Conservation (phyloP, 2,888 invertebrate species). For the Dorcus parallelipipedus region DNA sequence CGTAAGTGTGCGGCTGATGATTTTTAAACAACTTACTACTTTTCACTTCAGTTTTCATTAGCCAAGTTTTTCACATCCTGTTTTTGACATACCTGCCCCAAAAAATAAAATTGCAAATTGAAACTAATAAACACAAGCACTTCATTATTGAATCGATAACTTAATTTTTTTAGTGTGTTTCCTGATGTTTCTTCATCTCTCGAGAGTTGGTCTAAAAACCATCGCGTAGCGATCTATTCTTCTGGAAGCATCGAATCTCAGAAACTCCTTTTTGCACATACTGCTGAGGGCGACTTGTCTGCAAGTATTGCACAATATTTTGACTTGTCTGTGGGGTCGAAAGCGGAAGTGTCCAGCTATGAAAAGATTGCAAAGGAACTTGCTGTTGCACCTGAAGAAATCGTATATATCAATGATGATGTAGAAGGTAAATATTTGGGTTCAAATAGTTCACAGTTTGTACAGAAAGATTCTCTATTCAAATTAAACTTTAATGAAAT, state of each 20-base stretch:
- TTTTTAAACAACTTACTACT: too few relatives aligned
- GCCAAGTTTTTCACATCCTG: too few relatives aligned
- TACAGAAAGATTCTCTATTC: too few relatives aligned
- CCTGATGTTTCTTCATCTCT: slow-evolving; percentile 78
- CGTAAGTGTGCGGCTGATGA: slow-evolving; percentile 63
- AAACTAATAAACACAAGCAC: too few relatives aligned
- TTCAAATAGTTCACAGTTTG: too few relatives aligned
- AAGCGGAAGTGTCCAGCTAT: slow-evolving; percentile 77
- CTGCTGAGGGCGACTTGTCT: slow-evolving; percentile 73
- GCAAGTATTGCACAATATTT: slow-evolving; percentile 74
- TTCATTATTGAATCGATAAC: too few relatives aligned
- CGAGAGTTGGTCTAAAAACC: slow-evolving; percentile 65
- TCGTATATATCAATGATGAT: slow-evolving; percentile 86
- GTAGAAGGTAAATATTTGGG: slow-evolving; percentile 60
- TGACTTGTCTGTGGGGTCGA: slow-evolving; percentile 81
- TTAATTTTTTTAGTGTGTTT: slow-evolving; percentile 67
- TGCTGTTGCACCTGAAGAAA: slow-evolving; percentile 59
- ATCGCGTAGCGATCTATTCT: slow-evolving; percentile 79
- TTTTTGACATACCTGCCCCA: too few relatives aligned
- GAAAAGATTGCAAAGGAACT: slow-evolving; percentile 69
- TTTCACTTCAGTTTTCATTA: too few relatives aligned
- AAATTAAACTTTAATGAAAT: too few relatives aligned
- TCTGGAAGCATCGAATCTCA: slow-evolving; percentile 91
- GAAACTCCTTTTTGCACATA: slow-evolving; percentile 77
- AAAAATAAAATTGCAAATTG: too few relatives aligned